phyloP scores from a whole-genome alignment of 2,888 invertebrate genomes.

The Aleiodes alternator region DNA sequence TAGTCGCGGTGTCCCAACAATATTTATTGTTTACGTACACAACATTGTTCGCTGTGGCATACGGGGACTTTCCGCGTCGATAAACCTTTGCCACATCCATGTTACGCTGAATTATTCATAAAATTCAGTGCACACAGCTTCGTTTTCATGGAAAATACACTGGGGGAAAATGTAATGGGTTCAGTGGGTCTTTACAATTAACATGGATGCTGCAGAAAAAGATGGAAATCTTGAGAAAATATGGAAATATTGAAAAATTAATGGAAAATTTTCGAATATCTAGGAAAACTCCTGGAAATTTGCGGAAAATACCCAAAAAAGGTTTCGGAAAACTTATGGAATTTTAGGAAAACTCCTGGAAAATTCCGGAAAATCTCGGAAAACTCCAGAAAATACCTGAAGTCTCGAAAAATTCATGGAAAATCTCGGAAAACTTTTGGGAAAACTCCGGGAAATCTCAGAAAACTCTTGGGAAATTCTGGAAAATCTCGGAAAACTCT shows the following conservation, averaged over 20 bases:
- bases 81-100: slow-evolving; percentile 37
- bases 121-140: slow-evolving; percentile 43
- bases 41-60: background rate
- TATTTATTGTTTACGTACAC: slow-evolving; percentile 40
- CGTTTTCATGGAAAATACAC: background rate
- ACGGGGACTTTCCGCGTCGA: background rate
- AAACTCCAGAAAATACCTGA: too few species aligned
- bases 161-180: background rate
- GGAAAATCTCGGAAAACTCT: too few species aligned
- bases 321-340: background rate
- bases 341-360: too few species aligned
- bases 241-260: too few species aligned
- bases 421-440: too few species aligned
- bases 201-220: slow-evolving; percentile 10
- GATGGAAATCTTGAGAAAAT: slow-evolving; percentile 1
- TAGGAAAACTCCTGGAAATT: too few species aligned
- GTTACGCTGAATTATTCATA: slow-evolving; percentile 53
- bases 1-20: slow-evolving; percentile 43
- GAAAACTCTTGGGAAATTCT: too few species aligned
- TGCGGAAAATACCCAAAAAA: too few species aligned
- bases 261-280: too few species aligned
- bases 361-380: too few species aligned
- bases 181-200: background rate
- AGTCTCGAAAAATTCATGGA: too few species aligned
- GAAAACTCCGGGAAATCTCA: too few species aligned